Percentiles rank a stretch among this genome's conserved stretches.
Evolutionary conservation across 2,113 vertebrate genomes (phyloP).

Genomic region (Oreamnos americanus): DNA sequence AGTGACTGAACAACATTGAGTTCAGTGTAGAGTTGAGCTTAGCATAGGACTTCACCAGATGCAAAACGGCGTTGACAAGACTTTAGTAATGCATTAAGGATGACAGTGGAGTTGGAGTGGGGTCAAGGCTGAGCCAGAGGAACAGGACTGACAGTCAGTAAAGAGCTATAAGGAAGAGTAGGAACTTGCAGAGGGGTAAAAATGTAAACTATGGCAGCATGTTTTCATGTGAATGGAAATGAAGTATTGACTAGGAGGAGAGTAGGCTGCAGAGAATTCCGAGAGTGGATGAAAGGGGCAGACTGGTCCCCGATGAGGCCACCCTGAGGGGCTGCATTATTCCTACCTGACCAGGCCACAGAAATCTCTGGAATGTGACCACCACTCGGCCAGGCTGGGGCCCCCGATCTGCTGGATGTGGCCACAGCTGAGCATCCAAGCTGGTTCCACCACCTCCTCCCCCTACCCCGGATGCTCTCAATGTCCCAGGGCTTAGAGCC

Average conservation of each 20-base stretch:
- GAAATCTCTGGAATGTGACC: conserved; percentile 17
- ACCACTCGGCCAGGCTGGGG: background rate
- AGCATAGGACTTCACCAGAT: background rate
- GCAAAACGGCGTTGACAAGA: background rate
- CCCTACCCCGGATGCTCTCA: accelerated
- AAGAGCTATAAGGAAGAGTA: background rate
- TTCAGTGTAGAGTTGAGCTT: background rate
- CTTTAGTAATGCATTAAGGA: background rate
- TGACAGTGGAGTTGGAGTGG: background rate
- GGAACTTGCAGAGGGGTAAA: background rate
- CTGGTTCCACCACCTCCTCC: background rate
- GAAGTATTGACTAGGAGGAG: background rate
- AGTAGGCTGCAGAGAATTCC: background rate
- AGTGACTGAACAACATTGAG: background rate
- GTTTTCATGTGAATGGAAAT: background rate
- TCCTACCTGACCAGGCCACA: background rate
- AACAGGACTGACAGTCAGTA: accelerated
- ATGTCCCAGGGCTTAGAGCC: background rate
- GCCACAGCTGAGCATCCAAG: background rate
- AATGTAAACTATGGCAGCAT: accelerated
- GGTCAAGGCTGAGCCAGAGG: background rate
- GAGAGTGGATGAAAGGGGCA: background rate
- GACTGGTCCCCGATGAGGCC: background rate
- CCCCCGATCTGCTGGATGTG: background rate
- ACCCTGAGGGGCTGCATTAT: background rate